A percentile compares a stretch with the other conserved stretches of the same genome.
Evolutionary conservation across 2,113 vertebrate genomes (phyloP).

Genomic region (Coreoperca whiteheadi): DNA sequence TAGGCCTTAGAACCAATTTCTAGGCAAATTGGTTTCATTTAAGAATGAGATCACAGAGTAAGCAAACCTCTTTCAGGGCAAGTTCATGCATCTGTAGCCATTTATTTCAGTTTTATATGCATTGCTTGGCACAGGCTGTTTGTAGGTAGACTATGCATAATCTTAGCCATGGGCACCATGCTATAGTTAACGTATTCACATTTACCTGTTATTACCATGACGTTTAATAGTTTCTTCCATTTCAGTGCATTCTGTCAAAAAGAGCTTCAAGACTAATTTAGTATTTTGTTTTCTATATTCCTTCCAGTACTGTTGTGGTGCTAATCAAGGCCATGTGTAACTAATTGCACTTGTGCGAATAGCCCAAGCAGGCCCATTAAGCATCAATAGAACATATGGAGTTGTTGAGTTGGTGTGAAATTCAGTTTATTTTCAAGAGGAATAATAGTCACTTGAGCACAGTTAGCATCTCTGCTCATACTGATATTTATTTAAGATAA

Average conservation of each 20-base stretch:
- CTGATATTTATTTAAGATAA: conserved; percentile 28
- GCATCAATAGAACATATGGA: conserved; percentile 65
- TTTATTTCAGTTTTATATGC: conserved; percentile 82
- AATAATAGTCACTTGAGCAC: conserved; percentile 60
- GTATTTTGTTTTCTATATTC: conserved; percentile 67
- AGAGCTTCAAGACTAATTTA: conserved; percentile 59
- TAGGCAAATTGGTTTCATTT: conserved; percentile 90
- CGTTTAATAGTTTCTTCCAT: conserved; percentile 65
- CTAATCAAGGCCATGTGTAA: conserved; percentile 75
- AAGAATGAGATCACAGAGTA: conserved; percentile 88
- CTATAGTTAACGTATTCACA: conserved; percentile 70
- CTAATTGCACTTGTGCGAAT: conserved; percentile 73
- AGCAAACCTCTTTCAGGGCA: conserved; percentile 85
- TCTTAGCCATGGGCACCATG: conserved; percentile 65
- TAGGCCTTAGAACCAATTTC: conserved; percentile 89
- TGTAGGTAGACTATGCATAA: conserved; percentile 78
- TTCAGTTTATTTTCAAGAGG: conserved; percentile 52
- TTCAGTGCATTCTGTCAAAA: conserved; percentile 74
- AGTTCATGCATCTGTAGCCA: conserved; percentile 83
- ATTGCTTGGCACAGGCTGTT: conserved; percentile 75
- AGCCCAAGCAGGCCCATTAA: conserved; percentile 67
- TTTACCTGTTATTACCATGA: conserved; percentile 77
- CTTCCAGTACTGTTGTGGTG: conserved; percentile 61
- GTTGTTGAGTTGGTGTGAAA: conserved; percentile 63
- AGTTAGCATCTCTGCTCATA: conserved; percentile 42